Evolutionary conservation across 2,797 vertebrate genomes (phyloP), one percentile per base, ranked within the genome.

Genomic region (Tauraco hartlaubi): DNA sequence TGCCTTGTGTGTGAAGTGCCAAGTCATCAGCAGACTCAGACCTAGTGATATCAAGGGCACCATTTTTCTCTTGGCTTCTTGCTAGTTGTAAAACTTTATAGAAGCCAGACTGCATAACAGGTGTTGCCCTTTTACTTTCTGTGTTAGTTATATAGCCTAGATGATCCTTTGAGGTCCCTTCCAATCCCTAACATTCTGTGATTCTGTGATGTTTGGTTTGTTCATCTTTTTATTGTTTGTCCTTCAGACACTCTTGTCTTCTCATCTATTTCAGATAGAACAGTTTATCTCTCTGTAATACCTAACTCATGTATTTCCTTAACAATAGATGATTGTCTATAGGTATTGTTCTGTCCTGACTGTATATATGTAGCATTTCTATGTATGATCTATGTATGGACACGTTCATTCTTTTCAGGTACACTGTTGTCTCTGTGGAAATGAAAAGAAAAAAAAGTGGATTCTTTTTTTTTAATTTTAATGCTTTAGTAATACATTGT

Each of bases 361-460:
- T 41, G 19, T 55, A 31, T 49, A 29, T 72, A 20, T 61, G 12
- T 64, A 86, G 46, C 11, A 29, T 78, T 80, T 81, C 15, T 68
- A 3, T 75, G 18, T 49, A 33, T 52, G 28, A 15, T 54, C 18
- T 69, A 12, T 9, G 2, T 75, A 23, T n/a, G 15, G 35, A 35
- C n/a, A 39, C 21, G 19, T 74, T 71, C 6, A n/a, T 75, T 76
- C 23, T 76, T 91, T 59, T 58, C 20, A 59, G 20, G 22, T 71
- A 51, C 12, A 15, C 17, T 31, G 23, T 80, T 41, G 17, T 63
- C 5, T 28, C 46, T 15, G 8, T 17, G 39, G 43, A 64, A 66
- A n/a, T 18, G 2, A 3, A 13, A 35, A 62, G n/a, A n/a, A 18
- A 10, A 6, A 16, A 29, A 4, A 4, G 23, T 2, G 0, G 2